Percentiles rank a stretch among this genome's conserved stretches.
Evolutionary conservation across 2,797 vertebrate species (phyloP).

Genomic region (Dendrocincla fuliginosa): DNA sequence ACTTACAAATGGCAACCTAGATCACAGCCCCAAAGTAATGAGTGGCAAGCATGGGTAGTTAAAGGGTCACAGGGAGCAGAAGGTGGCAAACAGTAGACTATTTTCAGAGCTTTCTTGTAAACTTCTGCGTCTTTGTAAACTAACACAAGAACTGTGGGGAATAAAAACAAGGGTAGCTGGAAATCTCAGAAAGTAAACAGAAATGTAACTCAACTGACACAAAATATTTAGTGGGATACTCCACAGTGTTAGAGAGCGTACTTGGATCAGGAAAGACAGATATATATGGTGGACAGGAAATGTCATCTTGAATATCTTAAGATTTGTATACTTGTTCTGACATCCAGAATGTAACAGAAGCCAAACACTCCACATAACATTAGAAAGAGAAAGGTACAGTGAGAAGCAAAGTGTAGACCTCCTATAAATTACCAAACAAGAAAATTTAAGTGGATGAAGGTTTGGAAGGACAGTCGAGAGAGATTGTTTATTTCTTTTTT

Average conservation of each 20-base stretch:
- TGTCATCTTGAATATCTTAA: neutral
- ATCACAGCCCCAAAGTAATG: neutral
- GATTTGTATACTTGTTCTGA: neutral
- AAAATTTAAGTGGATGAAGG: neutral
- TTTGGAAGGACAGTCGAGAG: neutral
- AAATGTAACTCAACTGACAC: neutral
- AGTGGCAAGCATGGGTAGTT: neutral
- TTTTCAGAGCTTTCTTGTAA: neutral
- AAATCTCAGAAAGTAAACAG: neutral
- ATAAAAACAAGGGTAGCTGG: neutral
- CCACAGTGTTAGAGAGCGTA: neutral
- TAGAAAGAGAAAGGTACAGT: neutral
- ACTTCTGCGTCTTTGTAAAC: neutral
- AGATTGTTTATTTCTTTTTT: neutral
- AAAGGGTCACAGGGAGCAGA: neutral
- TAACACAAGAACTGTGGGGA: neutral
- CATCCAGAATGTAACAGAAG: neutral
- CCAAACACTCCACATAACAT: neutral
- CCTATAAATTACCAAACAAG: neutral
- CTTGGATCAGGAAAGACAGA: neutral
- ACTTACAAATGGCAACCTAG: neutral
- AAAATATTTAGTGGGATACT: neutral
- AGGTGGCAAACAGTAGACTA: neutral
- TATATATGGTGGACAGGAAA: neutral
- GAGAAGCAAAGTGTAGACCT: neutral